Base-by-base conservation (phyloP, 2,888 invertebrate genomes). In the Stenchaetothrips biformis region DNA sequence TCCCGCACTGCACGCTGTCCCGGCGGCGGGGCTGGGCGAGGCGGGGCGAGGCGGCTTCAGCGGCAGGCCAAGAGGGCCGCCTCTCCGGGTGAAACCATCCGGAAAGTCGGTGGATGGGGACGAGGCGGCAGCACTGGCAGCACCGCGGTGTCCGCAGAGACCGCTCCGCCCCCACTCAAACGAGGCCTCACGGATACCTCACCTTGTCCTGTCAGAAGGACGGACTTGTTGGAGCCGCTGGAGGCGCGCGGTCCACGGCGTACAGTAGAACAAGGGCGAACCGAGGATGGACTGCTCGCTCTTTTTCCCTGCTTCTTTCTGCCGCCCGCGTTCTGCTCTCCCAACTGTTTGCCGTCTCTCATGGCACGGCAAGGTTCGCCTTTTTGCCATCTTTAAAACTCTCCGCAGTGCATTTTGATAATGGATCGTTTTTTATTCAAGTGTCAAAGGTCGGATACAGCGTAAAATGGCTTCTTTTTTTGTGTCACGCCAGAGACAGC, bases 121-220 rank as follows among this genome's bases (percentile, higher is more conserved):
- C 53, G 18, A 94, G 95, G 6, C 96, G 96, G 85, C 94, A 95
- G 53, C 11, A 13, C 53, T 6, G 53, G 16, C 53, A 53, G 53
- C 53, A 13, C 16, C 53, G 8, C 53, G 8, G 13, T 4, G 37
- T 37, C 37, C 37, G 37, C 37, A 37, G 37, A 37, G 37, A 37
- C 37, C 37, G 37, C 37, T 37, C 4, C 37, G 1, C 37, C 37
- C 4, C 37, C 37, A 37, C 37, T 37, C 37, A 37, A 37, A 37
- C 37, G 37, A 37, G 37, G 37, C 37, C 37, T 37, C 37, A 2
- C 37, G 37, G 37, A 37, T 37, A 37, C 37, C 37, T 37, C 37
- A 37, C 37, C 37, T 37, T 37, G 37, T 37, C 37, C 37, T 37
- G 37, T 37, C 37, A 37, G 37, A 37, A 37, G 4, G 37, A 37